Percentiles rank a stretch among this genome's conserved stretches.
Evolutionary conservation across 2,797 vertebrate genomes (phyloP).

Genomic region (Huso huso): DNA sequence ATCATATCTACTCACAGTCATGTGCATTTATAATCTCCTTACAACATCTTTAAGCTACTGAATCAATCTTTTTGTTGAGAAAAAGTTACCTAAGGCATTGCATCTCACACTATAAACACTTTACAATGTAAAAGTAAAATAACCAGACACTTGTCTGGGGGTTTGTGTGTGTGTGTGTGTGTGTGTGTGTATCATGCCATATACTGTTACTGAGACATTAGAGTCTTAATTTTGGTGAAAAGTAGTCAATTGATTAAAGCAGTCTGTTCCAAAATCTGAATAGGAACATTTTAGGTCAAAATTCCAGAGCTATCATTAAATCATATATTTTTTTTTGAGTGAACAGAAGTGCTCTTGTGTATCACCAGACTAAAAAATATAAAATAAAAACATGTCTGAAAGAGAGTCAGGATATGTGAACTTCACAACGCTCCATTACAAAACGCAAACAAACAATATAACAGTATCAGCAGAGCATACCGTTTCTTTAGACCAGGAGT

Average conservation of each 20-base stretch:
- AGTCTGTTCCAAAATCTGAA: too few species aligned
- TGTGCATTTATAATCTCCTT: conserved; percentile 8
- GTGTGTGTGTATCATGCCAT: too few species aligned
- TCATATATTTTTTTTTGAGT: background rate
- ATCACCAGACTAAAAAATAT: background rate
- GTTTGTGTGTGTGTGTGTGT: too few species aligned
- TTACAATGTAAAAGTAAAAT: background rate
- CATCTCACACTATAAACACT: background rate
- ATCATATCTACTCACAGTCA: conserved; percentile 2
- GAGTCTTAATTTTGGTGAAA: too few species aligned
- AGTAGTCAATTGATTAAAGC: too few species aligned
- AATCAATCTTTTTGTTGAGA: background rate
- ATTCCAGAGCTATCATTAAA: background rate
- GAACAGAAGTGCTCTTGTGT: background rate
- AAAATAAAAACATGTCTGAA: background rate
- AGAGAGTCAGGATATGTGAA: background rate
- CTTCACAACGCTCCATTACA: background rate
- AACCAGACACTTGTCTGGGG: background rate
- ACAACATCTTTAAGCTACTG: background rate
- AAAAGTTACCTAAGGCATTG: background rate
- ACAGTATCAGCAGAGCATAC: too few species aligned
- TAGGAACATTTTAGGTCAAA: background rate
- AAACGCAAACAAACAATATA: background rate
- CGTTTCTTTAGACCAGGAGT: too few species aligned
- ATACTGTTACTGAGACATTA: too few species aligned